Evolutionary conservation across 92 coral and sea anemone species (phyloP), one percentile per base, ranked within the genome.

Genomic region (Bergia sp.): DNA sequence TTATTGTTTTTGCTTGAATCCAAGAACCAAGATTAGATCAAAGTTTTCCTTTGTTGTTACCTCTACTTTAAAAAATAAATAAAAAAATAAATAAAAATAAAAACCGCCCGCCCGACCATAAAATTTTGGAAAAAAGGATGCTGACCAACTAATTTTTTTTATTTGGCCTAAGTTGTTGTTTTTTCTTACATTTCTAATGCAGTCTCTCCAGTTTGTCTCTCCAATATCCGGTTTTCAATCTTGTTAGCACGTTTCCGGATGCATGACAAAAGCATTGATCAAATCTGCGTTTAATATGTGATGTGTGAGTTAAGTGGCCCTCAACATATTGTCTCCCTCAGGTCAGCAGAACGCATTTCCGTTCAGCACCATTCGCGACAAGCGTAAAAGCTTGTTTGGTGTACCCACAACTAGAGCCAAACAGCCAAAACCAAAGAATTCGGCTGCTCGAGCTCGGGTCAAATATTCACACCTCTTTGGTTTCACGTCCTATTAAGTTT

Each of bases 401-500:
- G 50, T 37, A 38, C 41, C 41, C 66, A 43, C 38, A 84, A 12
- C 78, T 79, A 69, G 79, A 71, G 44, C 49, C 40, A 38, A 12
- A 80, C 42, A 37, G 71, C 10, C 57, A 10, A 40, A 12, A 39
- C n/a, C 80, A 2, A 0, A 21, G 53, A 41, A 11, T 42, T 55
- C 37, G 87, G 71, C 87, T 65, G 64, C 79, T 84, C 23, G 57
- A 84, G 69, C 87, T 76, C 15, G 58, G 87, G 78, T 42, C 58
- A 84, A 29, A 69, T 73, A 69, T 67, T 84, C 67, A 69, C 64
- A 50, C 64, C 71, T 84, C 39, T 84, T 50, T 84, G 87, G 87
- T 84, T 84, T 84, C 87, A 84, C 87, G 57, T 79, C 87, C 40
- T 69, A 84, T 84, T 84, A 71, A 47, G 87, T 84, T 80, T 57